These are phyloP conservation scores for Callopanchax toddi DNA, from an alignment of 2,113 vertebrate species.

Conservation along the genomic window DNA sequence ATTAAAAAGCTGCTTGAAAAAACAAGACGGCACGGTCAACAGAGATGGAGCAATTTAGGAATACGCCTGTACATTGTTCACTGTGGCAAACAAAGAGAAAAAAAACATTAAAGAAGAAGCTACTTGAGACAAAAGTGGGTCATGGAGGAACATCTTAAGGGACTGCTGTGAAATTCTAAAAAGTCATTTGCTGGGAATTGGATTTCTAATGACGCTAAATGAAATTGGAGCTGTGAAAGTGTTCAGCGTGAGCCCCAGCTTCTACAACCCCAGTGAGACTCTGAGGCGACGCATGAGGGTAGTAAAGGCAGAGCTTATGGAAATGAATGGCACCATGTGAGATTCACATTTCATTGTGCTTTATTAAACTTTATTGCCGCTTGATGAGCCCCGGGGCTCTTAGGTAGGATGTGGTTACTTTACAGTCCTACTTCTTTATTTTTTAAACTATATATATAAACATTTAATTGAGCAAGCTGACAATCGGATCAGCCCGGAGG, in stretches of 20 bases:
- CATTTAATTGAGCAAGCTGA: slow-evolving; percentile 34
- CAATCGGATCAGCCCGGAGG: slow-evolving; percentile 1
- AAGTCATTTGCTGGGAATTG: slow-evolving; percentile 77
- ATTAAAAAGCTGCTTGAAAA: slow-evolving; percentile 2
- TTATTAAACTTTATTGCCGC: slow-evolving; percentile 67
- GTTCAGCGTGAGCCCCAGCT: slow-evolving; percentile 50
- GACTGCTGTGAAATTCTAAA: slow-evolving; percentile 72
- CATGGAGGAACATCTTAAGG: slow-evolving; percentile 65
- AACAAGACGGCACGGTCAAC: not conserved
- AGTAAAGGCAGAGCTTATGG: slow-evolving; percentile 66
- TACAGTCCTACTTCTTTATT: slow-evolving; percentile 41
- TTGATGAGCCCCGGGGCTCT: slow-evolving; percentile 57
- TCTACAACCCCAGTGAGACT: slow-evolving; percentile 56
- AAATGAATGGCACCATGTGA: slow-evolving; percentile 60
- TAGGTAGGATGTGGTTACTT: slow-evolving; percentile 58
- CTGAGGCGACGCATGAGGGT: slow-evolving; percentile 45
- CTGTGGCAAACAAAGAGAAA: slow-evolving; percentile 10
- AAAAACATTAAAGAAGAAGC: slow-evolving; percentile 2
- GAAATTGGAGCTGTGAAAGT: slow-evolving; percentile 72
- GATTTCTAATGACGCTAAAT: slow-evolving; percentile 78
- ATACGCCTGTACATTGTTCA: slow-evolving; percentile 17
- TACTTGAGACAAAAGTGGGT: slow-evolving; percentile 65
- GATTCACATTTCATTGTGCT: slow-evolving; percentile 72
- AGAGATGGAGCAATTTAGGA: slow-evolving; percentile 15
- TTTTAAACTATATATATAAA: slow-evolving; percentile 26